Base-by-base conservation (phyloP, 2,113 vertebrate species). In the Gymnobelideus leadbeateri region DNA sequence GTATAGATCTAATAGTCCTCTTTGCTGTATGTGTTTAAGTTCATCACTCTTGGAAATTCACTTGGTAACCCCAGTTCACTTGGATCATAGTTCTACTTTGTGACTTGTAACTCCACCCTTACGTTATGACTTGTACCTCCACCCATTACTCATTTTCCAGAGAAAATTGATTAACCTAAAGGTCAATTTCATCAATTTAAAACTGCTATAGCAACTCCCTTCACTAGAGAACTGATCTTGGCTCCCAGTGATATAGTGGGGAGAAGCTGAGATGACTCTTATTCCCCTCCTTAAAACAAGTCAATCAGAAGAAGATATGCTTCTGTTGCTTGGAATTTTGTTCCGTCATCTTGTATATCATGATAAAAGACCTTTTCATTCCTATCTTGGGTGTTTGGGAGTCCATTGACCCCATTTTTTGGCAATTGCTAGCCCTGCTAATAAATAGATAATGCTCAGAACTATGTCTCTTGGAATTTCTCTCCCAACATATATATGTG, bases 131-230 rank as follows among this genome's bases (percentile, higher is more conserved):
- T n/a, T 77, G 68, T n/a, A 77, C 68, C n/a, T 43, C 68, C 21
- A 84, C 68, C 68, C 19, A 84, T 84, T n/a, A 84, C 37, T 37
- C 37, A 77, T 14, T 77, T 77, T 77, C 31, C 37, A 19, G 61
- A n/a, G n/a, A 84, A 84, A 84, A n/a, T 84, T 84, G 68, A 84
- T 84, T 84, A 84, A 77, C 68, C 68, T 77, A n/a, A 84, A 43
- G 68, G 68, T 84, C 68, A 84, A 23, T 84, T 43, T 43, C 68
- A 84, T 84, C 19, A 84, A 84, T 43, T 84, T 84, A 84, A 84
- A 84, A 84, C 68, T 43, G n/a, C 7, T 43, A 19, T 84, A 84
- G n/a, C 68, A 84, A 84, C 68, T 68, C 11, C 28, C 11, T 16
- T 68, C 31, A 68, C 31, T 31, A 37, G 68, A 43, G 68, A 84